These are phyloP conservation scores for Orestias chungarensis DNA, from an alignment of 2,797 vertebrate genomes.

Conservation along the genomic window DNA sequence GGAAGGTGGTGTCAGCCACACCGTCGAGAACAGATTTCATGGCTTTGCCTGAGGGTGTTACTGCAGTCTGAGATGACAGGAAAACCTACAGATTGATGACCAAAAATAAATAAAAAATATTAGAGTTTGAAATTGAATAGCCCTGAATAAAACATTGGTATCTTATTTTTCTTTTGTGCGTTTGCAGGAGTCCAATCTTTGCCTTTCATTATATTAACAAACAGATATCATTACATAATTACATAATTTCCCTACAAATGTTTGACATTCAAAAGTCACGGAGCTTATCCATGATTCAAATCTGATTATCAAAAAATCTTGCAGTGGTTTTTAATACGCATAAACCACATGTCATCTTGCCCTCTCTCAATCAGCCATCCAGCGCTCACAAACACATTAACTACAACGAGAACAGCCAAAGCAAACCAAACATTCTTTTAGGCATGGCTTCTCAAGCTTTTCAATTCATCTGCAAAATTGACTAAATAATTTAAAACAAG, in stretches of 20 bases:
- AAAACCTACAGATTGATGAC: conserved; percentile 72
- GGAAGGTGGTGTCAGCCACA: conserved; percentile 97
- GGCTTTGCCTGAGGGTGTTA: conserved; percentile 80
- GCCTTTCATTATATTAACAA: not conserved
- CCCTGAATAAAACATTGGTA: not conserved
- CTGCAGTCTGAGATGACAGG: conserved; percentile 67
- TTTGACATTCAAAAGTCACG: not conserved
- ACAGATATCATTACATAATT: conserved; percentile 1
- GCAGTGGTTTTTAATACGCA: conserved; percentile 1
- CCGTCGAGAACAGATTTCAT: conserved; percentile 98
- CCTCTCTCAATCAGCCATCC: not conserved
- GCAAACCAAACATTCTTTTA: not conserved
- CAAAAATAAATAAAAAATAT: conserved; percentile 67
- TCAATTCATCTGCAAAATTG: not conserved
- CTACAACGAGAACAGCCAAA: not conserved
- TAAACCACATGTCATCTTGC: not conserved
- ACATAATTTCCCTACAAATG: conserved; percentile 1
- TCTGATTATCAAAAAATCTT: not conserved
- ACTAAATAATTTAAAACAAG: not conserved
- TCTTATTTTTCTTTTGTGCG: not conserved
- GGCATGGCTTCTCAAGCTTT: not conserved
- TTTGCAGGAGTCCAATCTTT: conserved; percentile 10
- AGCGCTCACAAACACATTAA: not conserved
- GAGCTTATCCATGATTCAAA: not conserved
- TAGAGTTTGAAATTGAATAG: conserved; percentile 20